Conservation (phyloP, 2,797 vertebrate species). For the Sebastes kiyomatsui region DNA sequence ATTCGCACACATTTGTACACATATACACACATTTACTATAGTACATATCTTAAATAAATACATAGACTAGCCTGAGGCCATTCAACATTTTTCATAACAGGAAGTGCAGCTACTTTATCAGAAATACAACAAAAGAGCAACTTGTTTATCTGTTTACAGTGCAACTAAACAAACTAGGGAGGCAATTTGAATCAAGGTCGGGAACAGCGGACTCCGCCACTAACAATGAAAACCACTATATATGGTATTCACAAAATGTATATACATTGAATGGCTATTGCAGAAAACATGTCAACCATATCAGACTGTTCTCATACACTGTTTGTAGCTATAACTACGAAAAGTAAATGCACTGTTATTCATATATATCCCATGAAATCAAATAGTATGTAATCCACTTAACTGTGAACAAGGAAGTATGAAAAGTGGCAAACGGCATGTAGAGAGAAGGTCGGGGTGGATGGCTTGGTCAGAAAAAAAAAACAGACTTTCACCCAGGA, state of each 20-base stretch:
- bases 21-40: not conserved
- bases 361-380: no score
- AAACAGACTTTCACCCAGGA: no score
- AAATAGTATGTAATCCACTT: no score
- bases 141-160: not conserved
- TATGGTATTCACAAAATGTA: no score
- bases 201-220: not conserved
- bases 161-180: not conserved
- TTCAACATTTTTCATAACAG: not conserved
- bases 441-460: no score
- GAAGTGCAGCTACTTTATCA: not conserved
- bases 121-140: not conserved
- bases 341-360: no score
- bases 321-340: no score
- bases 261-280: not conserved
- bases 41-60: not conserved
- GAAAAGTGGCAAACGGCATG: no score
- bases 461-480: no score
- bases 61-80: not conserved
- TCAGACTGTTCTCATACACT: no score
- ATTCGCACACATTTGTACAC: not conserved
- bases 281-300: not conserved
- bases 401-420: no score
- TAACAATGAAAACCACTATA: not conserved
- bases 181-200: not conserved